Conservation (phyloP, 2,113 vertebrate species). For the Cyprinus carpio region DNA sequence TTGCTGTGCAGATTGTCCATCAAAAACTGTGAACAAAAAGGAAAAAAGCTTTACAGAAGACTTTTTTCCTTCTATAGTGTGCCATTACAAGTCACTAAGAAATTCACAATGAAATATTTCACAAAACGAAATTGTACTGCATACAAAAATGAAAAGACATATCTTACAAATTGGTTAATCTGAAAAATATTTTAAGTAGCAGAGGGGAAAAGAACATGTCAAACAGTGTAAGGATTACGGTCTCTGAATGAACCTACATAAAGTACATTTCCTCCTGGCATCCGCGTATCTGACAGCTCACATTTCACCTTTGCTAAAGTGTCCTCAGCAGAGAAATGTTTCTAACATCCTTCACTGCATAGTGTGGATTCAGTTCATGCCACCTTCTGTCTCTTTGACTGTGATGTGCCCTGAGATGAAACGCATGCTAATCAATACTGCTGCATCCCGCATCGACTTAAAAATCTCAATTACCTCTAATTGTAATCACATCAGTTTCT, state of each 20-base stretch:
- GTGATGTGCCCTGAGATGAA: conserved; percentile 56
- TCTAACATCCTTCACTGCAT: conserved; percentile 52
- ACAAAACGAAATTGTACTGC: neutral
- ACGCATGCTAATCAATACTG: conserved; percentile 57
- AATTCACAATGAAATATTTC: neutral
- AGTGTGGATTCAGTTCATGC: conserved; percentile 61
- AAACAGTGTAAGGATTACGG: conserved; percentile 2
- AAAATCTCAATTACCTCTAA: conserved; percentile 59
- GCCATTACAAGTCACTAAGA: neutral
- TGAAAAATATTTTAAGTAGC: neutral
- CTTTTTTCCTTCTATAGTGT: conserved; percentile 1
- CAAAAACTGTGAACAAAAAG: neutral
- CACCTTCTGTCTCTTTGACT: conserved; percentile 50
- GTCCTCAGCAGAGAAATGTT: conserved; percentile 58
- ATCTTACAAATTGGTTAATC: neutral
- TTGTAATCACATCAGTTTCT: conserved; percentile 57
- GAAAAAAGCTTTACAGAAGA: neutral
- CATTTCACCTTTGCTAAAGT: conserved; percentile 59
- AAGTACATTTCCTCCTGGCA: conserved; percentile 64
- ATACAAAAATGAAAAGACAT: neutral
- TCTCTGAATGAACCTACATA: conserved; percentile 36
- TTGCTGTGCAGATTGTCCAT: conserved; percentile 14
- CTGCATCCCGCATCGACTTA: conserved; percentile 42
- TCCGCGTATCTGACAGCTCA: conserved; percentile 63
- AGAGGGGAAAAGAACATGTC: neutral